Conservation (phyloP, 2,797 vertebrate genomes). For the Malurus leucopterus region DNA sequence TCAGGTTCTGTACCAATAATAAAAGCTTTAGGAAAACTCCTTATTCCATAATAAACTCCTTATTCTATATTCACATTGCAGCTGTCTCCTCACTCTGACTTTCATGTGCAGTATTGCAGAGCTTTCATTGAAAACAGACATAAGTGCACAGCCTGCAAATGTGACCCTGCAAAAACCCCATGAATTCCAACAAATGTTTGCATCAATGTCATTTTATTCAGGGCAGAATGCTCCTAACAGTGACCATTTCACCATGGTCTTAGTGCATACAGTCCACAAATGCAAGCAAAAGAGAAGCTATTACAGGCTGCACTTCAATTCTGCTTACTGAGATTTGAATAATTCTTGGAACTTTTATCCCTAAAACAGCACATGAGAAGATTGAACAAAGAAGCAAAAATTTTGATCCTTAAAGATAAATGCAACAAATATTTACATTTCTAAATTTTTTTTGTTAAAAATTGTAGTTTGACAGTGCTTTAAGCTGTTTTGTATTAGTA, state of each 20-base stretch:
- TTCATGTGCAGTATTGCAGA: not conserved
- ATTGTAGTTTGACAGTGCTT: not conserved
- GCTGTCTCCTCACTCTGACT: not conserved
- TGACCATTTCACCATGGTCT: not conserved
- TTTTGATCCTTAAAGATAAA: not conserved
- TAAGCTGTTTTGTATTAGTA: not conserved
- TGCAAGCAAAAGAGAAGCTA: not conserved
- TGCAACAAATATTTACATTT: not conserved
- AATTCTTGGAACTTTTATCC: not conserved
- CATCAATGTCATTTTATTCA: not conserved
- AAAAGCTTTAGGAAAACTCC: not conserved
- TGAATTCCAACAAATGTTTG: not conserved
- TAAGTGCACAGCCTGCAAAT: not conserved
- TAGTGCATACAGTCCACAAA: not conserved
- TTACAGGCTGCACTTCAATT: not conserved
- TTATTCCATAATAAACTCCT: not conserved
- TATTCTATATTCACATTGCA: not conserved
- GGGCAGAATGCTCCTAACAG: not conserved
- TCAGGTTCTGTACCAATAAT: not conserved
- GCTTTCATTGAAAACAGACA: not conserved
- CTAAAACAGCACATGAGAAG: not conserved
- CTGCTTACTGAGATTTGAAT: not conserved
- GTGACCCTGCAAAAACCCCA: not conserved
- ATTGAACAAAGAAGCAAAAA: not conserved
- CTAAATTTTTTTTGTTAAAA: not conserved